These are phyloP conservation scores for Geotrupes spiniger DNA, from an alignment of 2,888 invertebrate species.

Conservation along the genomic window DNA sequence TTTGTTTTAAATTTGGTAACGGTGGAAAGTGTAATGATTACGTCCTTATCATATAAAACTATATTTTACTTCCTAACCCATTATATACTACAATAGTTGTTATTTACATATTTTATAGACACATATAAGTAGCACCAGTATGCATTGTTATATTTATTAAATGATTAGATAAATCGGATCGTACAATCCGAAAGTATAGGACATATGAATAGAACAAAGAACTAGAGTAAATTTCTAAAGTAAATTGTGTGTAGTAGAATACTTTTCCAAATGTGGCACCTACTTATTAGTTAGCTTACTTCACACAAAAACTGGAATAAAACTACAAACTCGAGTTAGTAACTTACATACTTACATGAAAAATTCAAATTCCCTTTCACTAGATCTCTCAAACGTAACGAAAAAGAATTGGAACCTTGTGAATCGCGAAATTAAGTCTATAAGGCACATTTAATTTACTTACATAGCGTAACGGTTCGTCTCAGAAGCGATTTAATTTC, in stretches of 20 bases:
- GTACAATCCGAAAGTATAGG: neutral
- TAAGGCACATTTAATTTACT: slow-evolving; percentile 27
- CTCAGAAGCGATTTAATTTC: slow-evolving; percentile 19
- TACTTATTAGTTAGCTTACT: neutral
- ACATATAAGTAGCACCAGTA: slow-evolving; percentile 22
- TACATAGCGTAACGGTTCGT: slow-evolving; percentile 15
- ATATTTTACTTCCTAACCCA: slow-evolving; percentile 22
- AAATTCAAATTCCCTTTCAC: slow-evolving; percentile 44
- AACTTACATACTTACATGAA: slow-evolving; percentile 5
- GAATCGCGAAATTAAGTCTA: slow-evolving; percentile 13
- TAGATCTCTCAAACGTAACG: slow-evolving; percentile 38
- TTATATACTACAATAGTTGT: slow-evolving; percentile 22
- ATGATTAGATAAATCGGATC: slow-evolving; percentile 8
- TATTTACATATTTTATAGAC: slow-evolving; percentile 23
- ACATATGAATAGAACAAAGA: slow-evolving; percentile 3
- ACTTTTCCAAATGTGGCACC: neutral
- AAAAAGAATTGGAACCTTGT: slow-evolving; percentile 40
- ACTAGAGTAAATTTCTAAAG: neutral
- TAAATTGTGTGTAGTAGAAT: slow-evolving; percentile 5
- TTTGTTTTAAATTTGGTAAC: slow-evolving; percentile 13
- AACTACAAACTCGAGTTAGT: neutral
- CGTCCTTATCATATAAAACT: slow-evolving; percentile 13
- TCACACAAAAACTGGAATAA: too few relatives aligned
- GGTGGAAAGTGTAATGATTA: slow-evolving; percentile 10
- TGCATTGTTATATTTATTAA: slow-evolving; percentile 19